These are phyloP conservation scores for Drosophila rellima DNA, from an alignment of 2,888 invertebrate genomes.

Conservation along the genomic window DNA sequence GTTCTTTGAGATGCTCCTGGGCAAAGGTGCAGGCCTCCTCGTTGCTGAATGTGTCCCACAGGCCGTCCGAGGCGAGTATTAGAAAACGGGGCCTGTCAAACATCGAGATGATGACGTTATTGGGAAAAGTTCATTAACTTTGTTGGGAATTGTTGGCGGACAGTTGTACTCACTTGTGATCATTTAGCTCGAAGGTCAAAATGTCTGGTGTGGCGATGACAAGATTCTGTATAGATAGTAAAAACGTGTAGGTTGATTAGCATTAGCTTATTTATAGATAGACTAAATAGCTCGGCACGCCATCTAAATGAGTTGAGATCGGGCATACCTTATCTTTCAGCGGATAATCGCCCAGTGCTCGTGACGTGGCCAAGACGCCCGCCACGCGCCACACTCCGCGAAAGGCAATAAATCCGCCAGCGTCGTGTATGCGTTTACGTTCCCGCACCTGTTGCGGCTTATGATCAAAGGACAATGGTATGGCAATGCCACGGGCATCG, in stretches of 20 bases:
- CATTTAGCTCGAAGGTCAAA: slow-evolving; percentile 94
- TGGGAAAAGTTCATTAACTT: slow-evolving; percentile 37
- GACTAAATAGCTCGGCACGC: slow-evolving; percentile 30
- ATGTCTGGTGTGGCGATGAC: slow-evolving; percentile 98
- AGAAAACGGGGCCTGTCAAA: slow-evolving; percentile 92
- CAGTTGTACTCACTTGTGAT: slow-evolving; percentile 88
- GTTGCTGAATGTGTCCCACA: slow-evolving; percentile 98
- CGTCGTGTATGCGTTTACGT: slow-evolving; percentile 95
- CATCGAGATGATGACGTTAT: slow-evolving; percentile 16
- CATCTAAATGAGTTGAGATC: slow-evolving; percentile 8
- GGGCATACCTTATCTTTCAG: slow-evolving; percentile 89
- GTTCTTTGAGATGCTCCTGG: slow-evolving; percentile 93
- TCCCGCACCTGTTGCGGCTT: slow-evolving; percentile 98
- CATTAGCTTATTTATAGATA: slow-evolving; percentile 10
- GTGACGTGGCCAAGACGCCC: slow-evolving; percentile 96
- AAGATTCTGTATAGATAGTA: slow-evolving; percentile 88
- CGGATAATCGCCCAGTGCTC: slow-evolving; percentile 98
- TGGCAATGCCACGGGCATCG: slow-evolving; percentile 94
- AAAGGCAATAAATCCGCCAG: slow-evolving; percentile 97
- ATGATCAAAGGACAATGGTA: slow-evolving; percentile 97
- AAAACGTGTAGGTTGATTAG: slow-evolving; percentile 40
- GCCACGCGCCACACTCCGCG: slow-evolving; percentile 99
- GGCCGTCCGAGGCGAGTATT: slow-evolving; percentile 96
- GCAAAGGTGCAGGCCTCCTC: slow-evolving; percentile 97
- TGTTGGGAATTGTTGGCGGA: neutral